Evolutionary conservation across 2,113 vertebrate species (phyloP).

Genomic region (Crotalus viridis): DNA sequence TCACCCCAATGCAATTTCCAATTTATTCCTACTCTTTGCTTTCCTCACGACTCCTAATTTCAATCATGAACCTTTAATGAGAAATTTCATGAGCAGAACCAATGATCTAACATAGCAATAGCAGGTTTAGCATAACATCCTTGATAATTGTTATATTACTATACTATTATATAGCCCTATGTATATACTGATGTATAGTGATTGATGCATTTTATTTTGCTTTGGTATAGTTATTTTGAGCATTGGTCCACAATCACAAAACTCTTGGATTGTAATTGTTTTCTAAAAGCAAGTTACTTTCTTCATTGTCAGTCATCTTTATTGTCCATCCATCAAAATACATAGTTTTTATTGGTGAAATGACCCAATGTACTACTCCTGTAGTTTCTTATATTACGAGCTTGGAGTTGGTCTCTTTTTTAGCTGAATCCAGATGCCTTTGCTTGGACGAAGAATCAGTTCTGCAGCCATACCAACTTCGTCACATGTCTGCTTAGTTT

Average conservation of each 20-base stretch:
- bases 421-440: slow-evolving; percentile 85
- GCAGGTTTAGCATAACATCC: neutral
- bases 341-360: neutral
- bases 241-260: neutral
- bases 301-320: neutral
- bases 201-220: neutral
- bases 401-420: slow-evolving; percentile 64
- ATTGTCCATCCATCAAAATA: neutral
- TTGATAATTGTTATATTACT: neutral
- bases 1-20: neutral
- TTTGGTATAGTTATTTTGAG: neutral
- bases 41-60: neutral
- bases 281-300: neutral
- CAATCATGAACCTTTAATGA: neutral
- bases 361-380: neutral
- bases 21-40: neutral
- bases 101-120: neutral
- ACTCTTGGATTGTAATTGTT: neutral
- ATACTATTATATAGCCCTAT: neutral
- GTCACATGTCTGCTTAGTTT: slow-evolving; percentile 79
- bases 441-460: slow-evolving; percentile 85
- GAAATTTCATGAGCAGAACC: neutral
- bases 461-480: slow-evolving; percentile 80
- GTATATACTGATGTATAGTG: neutral
- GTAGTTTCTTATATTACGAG: slow-evolving; percentile 34